These are phyloP conservation scores for Erethizon dorsatum DNA, from an alignment of 2,797 vertebrate genomes.

Conservation along the genomic window DNA sequence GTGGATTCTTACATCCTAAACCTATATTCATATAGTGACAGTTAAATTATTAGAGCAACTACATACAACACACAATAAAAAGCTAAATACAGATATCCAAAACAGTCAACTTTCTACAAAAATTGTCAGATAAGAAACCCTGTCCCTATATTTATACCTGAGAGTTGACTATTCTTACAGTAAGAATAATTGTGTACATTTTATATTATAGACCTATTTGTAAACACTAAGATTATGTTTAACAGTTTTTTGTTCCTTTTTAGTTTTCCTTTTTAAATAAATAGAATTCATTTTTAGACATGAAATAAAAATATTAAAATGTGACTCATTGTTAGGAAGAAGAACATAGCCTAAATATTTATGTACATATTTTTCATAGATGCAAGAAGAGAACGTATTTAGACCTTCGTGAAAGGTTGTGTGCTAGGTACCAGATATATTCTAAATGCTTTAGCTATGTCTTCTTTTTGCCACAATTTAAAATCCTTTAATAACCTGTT, in stretches of 20 bases:
- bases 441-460: constrained; percentile 42
- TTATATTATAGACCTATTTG: neutral
- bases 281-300: neutral
- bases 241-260: neutral
- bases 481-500: constrained; percentile 60
- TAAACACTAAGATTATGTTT: constrained; percentile 16
- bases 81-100: neutral
- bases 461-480: constrained; percentile 55
- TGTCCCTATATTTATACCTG: constrained; percentile 3
- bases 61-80: constrained; percentile 1
- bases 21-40: neutral
- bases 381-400: constrained; percentile 5
- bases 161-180: neutral
- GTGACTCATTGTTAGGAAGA: neutral
- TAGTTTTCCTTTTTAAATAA: constrained; percentile 52
- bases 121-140: constrained; percentile 1
- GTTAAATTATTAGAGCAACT: constrained; percentile 50
- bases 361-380: constrained; percentile 16
- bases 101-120: constrained; percentile 18
- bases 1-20: neutral
- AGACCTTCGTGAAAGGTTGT: constrained; percentile 21
- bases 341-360: constrained; percentile 21
- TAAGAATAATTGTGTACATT: neutral
- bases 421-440: neutral
- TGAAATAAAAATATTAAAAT: constrained; percentile 25